phyloP scores from a whole-genome alignment of 2,113 vertebrate species.

The Pseudorasbora parva region DNA sequence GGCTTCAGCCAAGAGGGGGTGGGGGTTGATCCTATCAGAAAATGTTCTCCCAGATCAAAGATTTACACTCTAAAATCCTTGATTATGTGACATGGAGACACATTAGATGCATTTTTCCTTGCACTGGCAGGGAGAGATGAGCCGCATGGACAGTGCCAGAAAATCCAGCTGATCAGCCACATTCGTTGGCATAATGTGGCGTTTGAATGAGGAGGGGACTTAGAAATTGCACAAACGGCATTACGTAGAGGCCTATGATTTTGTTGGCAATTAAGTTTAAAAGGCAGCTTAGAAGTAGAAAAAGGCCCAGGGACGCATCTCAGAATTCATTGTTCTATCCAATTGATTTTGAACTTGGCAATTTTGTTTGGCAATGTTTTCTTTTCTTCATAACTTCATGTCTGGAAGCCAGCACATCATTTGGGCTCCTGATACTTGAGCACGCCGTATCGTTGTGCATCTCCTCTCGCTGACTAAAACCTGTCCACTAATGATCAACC shows the following conservation, averaged over 20 bases:
- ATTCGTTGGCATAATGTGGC: slow-evolving; percentile 55
- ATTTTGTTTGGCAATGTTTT: slow-evolving; percentile 55
- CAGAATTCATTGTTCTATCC: slow-evolving; percentile 3
- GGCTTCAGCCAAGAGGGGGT: slow-evolving; percentile 65
- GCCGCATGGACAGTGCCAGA: slow-evolving; percentile 70
- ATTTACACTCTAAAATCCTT: slow-evolving; percentile 80
- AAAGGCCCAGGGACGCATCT: neutral
- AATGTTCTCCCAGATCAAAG: slow-evolving; percentile 82
- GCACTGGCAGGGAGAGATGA: slow-evolving; percentile 67
- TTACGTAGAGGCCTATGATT: slow-evolving; percentile 33
- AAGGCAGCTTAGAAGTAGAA: slow-evolving; percentile 10
- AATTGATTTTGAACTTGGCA: slow-evolving; percentile 13
- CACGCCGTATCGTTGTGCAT: slow-evolving; percentile 13
- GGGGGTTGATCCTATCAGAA: slow-evolving; percentile 75
- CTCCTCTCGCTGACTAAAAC: slow-evolving; percentile 59
- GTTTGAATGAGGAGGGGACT: slow-evolving; percentile 50
- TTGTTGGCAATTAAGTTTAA: slow-evolving; percentile 42
- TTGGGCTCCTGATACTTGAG: slow-evolving; percentile 36
- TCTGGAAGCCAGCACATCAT: slow-evolving; percentile 68
- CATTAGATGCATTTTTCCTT: slow-evolving; percentile 75
- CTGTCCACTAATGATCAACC: slow-evolving; percentile 75
- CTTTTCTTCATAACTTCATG: slow-evolving; percentile 52
- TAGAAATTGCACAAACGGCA: slow-evolving; percentile 41
- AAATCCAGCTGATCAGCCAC: slow-evolving; percentile 63
- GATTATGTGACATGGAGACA: slow-evolving; percentile 80